Base-by-base conservation (phyloP, 92 coral and sea anemone genomes). In the Paragorgia papillata region DNA sequence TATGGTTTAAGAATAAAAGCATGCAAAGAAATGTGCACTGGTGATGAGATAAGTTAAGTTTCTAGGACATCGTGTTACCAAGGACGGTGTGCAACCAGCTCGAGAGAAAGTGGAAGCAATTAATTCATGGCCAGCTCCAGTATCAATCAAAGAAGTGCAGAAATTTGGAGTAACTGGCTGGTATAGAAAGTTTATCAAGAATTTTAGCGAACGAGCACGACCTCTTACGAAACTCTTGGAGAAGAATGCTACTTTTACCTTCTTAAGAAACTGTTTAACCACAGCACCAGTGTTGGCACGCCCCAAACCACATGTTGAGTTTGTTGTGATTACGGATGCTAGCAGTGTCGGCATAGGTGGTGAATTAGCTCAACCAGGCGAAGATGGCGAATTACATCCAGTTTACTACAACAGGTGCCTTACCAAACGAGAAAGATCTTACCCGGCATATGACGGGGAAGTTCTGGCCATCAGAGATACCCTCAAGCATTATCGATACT, bases 91-190 rank as follows among this genome's bases (percentile, higher is more conserved):
- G n/a, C n/a, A n/a, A 37, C 43, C 43, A 37, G 43, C 5, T 37
- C 6, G 43, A 37, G 43, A 37, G 43, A 37, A 37, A 37, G 43
- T 37, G 12, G 43, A 37, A 37, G 43, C 43, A 37, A 37, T 12
- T 4, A 37, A 5, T 12, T 37, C 43, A 12, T 37, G 43, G 43
- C 43, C 43, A 37, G 43, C 43, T 12, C 48, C 56, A 74, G 48
- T n/a, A n/a, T n/a, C n/a, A n/a, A n/a, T 65, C 69, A 55, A 55
- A 55, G 74, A 76, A 76, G 82, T 76, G n/a, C 74, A 62, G 46
- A 31, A 31, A 28, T 76, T 76, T 56, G 82, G 82, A 18, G 44
- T 76, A 15, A 56, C 71, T n/a, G 50, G 82, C 34, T 76, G 74
- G 82, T 62, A 68, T 69, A 49, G 74, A 6, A 76, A 37, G 30